Evolutionary conservation across 2,113 vertebrate genomes (phyloP), one percentile per base, ranked within the genome.

Genomic region (Leptobrachium ailaonicum): DNA sequence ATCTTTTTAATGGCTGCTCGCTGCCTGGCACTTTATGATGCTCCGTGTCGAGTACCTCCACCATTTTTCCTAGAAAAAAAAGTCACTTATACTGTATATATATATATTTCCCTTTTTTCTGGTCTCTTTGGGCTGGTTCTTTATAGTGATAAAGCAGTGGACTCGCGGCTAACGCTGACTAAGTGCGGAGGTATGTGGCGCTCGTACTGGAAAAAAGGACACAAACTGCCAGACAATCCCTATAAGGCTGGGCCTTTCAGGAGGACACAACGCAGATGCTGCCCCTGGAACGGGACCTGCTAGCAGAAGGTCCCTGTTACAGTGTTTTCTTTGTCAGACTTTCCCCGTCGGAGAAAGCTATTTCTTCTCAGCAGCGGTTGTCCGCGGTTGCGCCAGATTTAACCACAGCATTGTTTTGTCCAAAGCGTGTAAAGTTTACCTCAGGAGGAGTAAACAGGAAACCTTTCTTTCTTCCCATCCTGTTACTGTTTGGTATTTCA

Each of bases 381-480:
- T 58, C 14, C 40, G 41, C 4, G 54, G 6, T 54, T 41, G 6
- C 2, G 71, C 78, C 45, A 74, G 66, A 2, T 45, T 44, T 80
- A 42, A 74, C 78, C 78, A 58, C 70, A 80, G 8, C 60, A 62
- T 63, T 71, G 54, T 41, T 67, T 32, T 14, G 32, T 40, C 62
- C 62, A 40, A 20, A 64, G 20, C 5, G 32, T 64, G 32, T 32
- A 40, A 64, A 64, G 4, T 4, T 56, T 66, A 32, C 53, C 42
- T 58, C 77, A 45, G 71, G 32, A 45, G 71, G 32, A 58, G 68
- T 74, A 43, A 74, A 73, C 73, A 73, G 50, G 47, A 68, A 80
- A 68, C 9, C n/a, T 43, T 69, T 14, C 41, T 69, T 69, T 69
- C 12, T 44, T 43, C 14, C 60, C 14, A 6, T 75, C 45, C 60